A percentile compares a stretch with the other conserved stretches of the same genome.
Conservation (phyloP, 2,888 invertebrate genomes). For the Platycnemis pennipes region DNA sequence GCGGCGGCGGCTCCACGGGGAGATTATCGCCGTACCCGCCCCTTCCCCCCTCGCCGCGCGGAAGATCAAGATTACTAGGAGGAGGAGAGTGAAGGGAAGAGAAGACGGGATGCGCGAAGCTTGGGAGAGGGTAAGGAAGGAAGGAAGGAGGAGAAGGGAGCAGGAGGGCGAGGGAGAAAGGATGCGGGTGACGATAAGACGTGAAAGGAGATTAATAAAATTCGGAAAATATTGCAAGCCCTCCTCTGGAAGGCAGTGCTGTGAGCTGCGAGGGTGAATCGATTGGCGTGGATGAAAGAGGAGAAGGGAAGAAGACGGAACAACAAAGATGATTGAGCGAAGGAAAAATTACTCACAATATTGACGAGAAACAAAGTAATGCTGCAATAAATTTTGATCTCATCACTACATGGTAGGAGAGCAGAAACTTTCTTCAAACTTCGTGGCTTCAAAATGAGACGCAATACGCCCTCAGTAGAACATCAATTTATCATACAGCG, state of each 20-base stretch:
- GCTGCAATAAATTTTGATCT: too few species aligned
- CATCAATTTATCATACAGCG: too few species aligned
- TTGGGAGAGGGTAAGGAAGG: not conserved
- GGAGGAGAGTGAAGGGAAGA: not conserved
- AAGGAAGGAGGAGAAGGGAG: not conserved
- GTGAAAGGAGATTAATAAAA: not conserved
- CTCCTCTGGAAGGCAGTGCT: too few species aligned
- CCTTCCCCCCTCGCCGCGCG: not conserved
- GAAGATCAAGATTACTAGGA: not conserved
- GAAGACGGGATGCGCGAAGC: not conserved
- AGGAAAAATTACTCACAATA: not conserved
- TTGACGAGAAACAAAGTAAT: too few species aligned
- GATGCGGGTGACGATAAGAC: not conserved
- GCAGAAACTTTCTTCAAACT: too few species aligned
- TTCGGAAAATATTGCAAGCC: not conserved
- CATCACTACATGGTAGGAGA: too few species aligned
- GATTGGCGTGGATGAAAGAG: not conserved
- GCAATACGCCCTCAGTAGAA: too few species aligned
- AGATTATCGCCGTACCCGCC: not conserved
- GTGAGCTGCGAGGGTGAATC: not conserved
- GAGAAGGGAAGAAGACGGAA: not conserved
- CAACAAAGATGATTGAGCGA: too few species aligned
- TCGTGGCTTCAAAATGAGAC: too few species aligned
- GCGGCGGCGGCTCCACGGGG: not conserved
- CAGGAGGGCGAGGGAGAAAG: not conserved